These are phyloP conservation scores for Endotricha flammealis DNA, from an alignment of 2,888 invertebrate species.

Conservation along the genomic window DNA sequence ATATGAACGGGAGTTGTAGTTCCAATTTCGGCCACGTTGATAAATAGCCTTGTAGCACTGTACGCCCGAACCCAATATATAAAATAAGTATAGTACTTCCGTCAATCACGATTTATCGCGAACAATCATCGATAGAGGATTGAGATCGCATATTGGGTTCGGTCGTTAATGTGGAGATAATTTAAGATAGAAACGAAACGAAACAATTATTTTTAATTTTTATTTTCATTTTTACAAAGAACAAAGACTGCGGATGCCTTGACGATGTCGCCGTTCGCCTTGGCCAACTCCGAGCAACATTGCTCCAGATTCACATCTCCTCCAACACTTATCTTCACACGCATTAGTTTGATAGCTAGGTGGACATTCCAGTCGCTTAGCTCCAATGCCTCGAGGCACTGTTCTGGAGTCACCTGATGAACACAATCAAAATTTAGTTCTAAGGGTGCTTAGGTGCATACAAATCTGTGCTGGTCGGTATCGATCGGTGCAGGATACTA, in stretches of 20 bases:
- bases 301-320: constrained; percentile 34
- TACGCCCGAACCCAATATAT: too few species aligned
- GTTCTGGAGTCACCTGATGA: constrained; percentile 82
- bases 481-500: too few species aligned
- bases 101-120: too few species aligned
- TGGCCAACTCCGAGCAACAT: constrained; percentile 77
- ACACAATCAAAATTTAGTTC: neutral
- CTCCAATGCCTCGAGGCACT: constrained; percentile 89
- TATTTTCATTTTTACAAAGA: constrained; percentile 16
- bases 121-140: too few species aligned
- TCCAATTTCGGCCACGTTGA: too few species aligned
- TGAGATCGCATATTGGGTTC: too few species aligned
- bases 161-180: too few species aligned
- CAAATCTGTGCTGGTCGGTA: too few species aligned
- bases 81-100: too few species aligned
- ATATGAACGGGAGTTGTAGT: too few species aligned
- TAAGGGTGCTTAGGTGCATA: neutral
- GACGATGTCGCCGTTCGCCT: constrained; percentile 81
- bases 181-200: too few species aligned
- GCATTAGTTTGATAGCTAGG: constrained; percentile 89
- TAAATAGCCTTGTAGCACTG: too few species aligned
- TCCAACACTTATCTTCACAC: constrained; percentile 62
- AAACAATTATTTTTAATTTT: constrained; percentile 1
- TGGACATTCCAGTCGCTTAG: constrained; percentile 93
- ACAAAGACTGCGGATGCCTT: constrained; percentile 81